Evolutionary conservation across 2,797 vertebrate genomes (phyloP).

Genomic region (Cyclopterus lumpus): DNA sequence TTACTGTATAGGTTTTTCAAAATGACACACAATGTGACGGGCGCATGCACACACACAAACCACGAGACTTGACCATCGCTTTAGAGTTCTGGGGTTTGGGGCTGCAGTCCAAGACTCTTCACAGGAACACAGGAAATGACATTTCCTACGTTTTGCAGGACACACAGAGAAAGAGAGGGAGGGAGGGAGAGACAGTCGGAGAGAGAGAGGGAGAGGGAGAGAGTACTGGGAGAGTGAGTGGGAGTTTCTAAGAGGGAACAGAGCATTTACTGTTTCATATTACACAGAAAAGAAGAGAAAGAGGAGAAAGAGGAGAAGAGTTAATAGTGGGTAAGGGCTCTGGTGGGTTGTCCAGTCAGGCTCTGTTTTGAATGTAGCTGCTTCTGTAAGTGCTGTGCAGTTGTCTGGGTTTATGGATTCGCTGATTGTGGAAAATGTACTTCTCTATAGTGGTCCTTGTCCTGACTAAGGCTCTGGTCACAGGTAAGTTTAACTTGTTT

Average conservation of each 20-base stretch:
- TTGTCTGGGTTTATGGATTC: constrained; percentile 86
- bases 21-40: constrained; percentile 49
- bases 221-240: constrained; percentile 75
- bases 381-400: constrained; percentile 68
- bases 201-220: constrained; percentile 65
- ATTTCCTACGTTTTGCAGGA: constrained; percentile 84
- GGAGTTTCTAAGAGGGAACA: constrained; percentile 89
- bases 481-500: constrained; percentile 84
- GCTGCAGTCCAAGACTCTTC: constrained; percentile 73
- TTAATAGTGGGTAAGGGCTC: constrained; percentile 76
- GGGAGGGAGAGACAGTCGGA: constrained; percentile 57
- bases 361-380: constrained; percentile 76
- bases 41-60: constrained; percentile 31
- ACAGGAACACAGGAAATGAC: constrained; percentile 87
- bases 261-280: constrained; percentile 87
- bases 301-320: constrained; percentile 79
- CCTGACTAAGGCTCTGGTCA: constrained; percentile 85
- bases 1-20: constrained; percentile 31
- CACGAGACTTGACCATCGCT: constrained; percentile 51
- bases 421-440: constrained; percentile 86
- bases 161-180: constrained; percentile 62
- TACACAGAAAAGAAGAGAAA: constrained; percentile 84
- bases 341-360: constrained; percentile 67
- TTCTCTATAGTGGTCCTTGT: constrained; percentile 84
- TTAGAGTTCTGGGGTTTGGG: constrained; percentile 68